Conservation (phyloP, 2,888 invertebrate species). For the Catotricha subobsoleta region DNA sequence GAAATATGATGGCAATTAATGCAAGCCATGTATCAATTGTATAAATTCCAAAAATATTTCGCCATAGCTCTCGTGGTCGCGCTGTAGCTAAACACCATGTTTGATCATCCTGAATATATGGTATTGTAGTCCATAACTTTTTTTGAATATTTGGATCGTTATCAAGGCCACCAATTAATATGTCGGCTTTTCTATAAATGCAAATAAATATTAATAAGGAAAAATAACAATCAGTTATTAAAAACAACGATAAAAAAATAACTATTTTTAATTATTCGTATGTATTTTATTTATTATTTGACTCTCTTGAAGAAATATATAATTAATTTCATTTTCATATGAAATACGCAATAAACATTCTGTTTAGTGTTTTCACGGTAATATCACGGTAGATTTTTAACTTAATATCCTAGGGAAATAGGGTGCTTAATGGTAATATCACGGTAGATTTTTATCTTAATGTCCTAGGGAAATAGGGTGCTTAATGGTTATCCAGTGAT, state of each 20-base stretch:
- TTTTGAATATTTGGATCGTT: conserved; percentile 24
- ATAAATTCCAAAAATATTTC: conserved; percentile 17
- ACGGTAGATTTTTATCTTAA: too few relatives aligned
- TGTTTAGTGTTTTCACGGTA: too few relatives aligned
- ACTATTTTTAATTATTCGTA: background rate
- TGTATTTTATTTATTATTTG: too few relatives aligned
- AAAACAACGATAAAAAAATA: background rate
- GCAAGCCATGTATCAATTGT: background rate
- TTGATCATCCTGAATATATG: conserved; percentile 27
- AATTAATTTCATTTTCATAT: background rate
- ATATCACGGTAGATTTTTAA: too few relatives aligned
- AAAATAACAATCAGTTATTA: background rate
- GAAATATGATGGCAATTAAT: background rate
- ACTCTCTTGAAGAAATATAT: too few relatives aligned
- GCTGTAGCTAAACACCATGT: conserved; percentile 28
- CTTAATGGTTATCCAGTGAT: too few relatives aligned
- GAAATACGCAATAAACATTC: background rate
- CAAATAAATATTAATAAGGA: background rate
- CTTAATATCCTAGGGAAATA: too few relatives aligned
- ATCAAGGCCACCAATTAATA: conserved; percentile 26
- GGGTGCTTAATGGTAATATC: too few relatives aligned
- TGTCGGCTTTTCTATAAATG: conserved; percentile 15
- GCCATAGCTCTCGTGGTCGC: conserved; percentile 17
- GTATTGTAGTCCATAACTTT: conserved; percentile 21
- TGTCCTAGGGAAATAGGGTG: too few relatives aligned